Evolutionary conservation across 1,140 invertebrate species (phyloP).

Genomic region (Plodia interpunctella): DNA sequence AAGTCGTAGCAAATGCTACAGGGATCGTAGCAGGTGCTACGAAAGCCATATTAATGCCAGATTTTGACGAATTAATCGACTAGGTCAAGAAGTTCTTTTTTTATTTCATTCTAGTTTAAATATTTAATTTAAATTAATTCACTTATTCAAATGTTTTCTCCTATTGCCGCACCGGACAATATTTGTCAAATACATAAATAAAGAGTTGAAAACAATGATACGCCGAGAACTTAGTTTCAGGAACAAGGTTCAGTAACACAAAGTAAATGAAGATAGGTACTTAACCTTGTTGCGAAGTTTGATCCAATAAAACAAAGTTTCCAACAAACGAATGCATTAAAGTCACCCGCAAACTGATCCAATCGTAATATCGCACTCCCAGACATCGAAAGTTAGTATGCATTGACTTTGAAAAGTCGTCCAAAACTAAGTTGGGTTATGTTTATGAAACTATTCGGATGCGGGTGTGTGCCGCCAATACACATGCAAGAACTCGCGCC

Average conservation of each 20-base stretch:
- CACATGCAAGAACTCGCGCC: constrained; percentile 73
- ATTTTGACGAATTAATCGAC: too few relatives aligned
- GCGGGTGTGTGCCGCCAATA: constrained; percentile 71
- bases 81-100: too few relatives aligned
- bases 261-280: constrained; percentile 58
- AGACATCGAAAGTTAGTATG: constrained; percentile 75
- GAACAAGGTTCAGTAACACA: constrained; percentile 26
- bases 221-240: constrained; percentile 20
- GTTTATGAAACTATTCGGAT: constrained; percentile 76
- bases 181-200: not conserved
- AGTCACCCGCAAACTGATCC: constrained; percentile 70
- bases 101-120: too few relatives aligned
- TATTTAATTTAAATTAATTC: not conserved
- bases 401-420: constrained; percentile 77
- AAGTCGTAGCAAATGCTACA: not conserved
- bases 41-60: too few relatives aligned
- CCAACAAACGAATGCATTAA: constrained; percentile 75
- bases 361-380: constrained; percentile 73
- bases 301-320: constrained; percentile 72
- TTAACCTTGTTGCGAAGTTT: constrained; percentile 64
- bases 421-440: constrained; percentile 76
- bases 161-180: not conserved
- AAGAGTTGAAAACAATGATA: constrained; percentile 6
- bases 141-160: not conserved
- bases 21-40: too few relatives aligned